A percentile compares a stretch with the other conserved stretches of the same genome.
phyloP scores from a whole-genome alignment of 2,113 vertebrate genomes.

The Elanoides forficatus region DNA sequence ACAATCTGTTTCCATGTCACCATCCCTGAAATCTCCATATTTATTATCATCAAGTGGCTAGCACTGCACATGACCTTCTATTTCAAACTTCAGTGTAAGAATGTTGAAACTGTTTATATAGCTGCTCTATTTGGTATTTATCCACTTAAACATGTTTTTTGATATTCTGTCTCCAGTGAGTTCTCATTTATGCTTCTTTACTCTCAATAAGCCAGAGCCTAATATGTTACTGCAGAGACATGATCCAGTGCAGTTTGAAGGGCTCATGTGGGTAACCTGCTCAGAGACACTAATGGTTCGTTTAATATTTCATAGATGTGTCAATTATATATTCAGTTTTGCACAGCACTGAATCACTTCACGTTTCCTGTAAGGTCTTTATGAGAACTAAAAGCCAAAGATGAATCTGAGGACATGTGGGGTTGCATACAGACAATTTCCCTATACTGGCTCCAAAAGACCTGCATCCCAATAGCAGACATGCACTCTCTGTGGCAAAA shows the following conservation, averaged over 20 bases:
- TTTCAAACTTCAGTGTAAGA: background rate
- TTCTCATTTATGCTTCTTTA: background rate
- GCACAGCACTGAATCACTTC: background rate
- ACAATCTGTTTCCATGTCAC: rapidly evolving
- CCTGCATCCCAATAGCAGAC: background rate
- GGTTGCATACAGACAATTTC: background rate
- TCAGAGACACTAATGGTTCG: background rate
- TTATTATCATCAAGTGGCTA: background rate
- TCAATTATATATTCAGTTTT: background rate
- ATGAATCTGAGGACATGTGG: background rate
- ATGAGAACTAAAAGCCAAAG: background rate
- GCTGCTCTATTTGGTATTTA: background rate
- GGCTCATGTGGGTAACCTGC: background rate
- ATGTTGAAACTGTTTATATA: background rate
- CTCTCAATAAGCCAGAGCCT: background rate
- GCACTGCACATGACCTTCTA: background rate
- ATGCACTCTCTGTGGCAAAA: background rate
- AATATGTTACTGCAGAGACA: background rate
- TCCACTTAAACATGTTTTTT: background rate
- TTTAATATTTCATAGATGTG: slow-evolving; percentile 6
- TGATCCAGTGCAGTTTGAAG: rapidly evolving
- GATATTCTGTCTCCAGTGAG: background rate
- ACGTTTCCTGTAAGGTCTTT: background rate
- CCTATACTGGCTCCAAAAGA: background rate
- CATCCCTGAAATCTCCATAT: background rate